phyloP scores from a whole-genome alignment of 2,888 invertebrate genomes.

The Penaeus monodon region DNA sequence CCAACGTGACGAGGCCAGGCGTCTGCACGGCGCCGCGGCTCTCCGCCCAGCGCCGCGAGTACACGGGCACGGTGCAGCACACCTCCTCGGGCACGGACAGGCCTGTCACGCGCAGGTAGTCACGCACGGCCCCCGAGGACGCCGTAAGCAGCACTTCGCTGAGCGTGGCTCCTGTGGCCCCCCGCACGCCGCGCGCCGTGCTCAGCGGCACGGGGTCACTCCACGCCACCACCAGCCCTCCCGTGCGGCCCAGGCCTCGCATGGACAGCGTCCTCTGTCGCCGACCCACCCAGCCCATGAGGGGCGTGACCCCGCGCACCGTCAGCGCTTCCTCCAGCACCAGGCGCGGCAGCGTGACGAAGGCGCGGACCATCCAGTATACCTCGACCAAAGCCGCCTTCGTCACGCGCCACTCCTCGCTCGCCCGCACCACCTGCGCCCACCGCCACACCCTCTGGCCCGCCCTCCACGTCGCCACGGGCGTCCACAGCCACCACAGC shows the following conservation, averaged over 20 bases:
- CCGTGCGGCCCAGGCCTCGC: slow-evolving; percentile 20
- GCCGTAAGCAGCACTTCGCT: slow-evolving; percentile 59
- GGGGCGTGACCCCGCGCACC: slow-evolving; percentile 41
- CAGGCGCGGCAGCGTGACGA: slow-evolving; percentile 55
- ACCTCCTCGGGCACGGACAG: slow-evolving; percentile 55
- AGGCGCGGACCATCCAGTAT: slow-evolving; percentile 59
- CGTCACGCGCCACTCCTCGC: slow-evolving; percentile 17
- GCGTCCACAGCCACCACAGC: not conserved
- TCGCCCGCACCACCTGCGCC: not conserved
- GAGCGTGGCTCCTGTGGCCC: slow-evolving; percentile 54
- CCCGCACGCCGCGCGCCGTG: slow-evolving; percentile 48
- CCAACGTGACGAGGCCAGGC: slow-evolving; percentile 48
- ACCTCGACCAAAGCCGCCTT: slow-evolving; percentile 44
- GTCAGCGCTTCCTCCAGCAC: slow-evolving; percentile 48
- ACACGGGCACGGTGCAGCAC: slow-evolving; percentile 59
- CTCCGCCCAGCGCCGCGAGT: slow-evolving; percentile 35
- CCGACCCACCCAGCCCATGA: slow-evolving; percentile 48
- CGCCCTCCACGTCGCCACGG: not conserved
- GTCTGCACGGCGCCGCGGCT: slow-evolving; percentile 11
- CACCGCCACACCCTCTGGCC: not conserved
- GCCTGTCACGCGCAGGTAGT: slow-evolving; percentile 51
- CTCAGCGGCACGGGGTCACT: slow-evolving; percentile 55
- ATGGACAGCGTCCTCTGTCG: slow-evolving; percentile 33
- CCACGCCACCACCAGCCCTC: slow-evolving; percentile 50
- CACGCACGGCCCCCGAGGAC: slow-evolving; percentile 49